Evolutionary conservation across 2,888 invertebrate genomes (phyloP).

Genomic region (Parthenolecanium corni): DNA sequence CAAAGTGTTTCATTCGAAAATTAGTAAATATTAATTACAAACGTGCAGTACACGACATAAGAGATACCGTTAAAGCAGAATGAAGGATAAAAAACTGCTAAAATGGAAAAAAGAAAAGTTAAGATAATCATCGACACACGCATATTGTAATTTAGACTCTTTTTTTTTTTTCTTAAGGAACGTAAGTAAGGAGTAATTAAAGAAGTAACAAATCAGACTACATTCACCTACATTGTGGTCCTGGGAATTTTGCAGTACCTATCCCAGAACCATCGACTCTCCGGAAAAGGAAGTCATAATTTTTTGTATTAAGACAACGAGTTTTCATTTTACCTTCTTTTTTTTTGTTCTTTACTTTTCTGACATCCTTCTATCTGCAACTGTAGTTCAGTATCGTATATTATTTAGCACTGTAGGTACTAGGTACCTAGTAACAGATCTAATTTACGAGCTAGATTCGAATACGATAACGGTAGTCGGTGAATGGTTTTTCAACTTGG

Average conservation of each 20-base stretch:
- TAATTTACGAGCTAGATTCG: background rate
- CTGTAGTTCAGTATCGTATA: background rate
- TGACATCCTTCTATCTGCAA: background rate
- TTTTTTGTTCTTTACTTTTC: background rate
- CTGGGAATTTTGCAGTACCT: slow-evolving; percentile 11
- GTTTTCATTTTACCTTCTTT: background rate
- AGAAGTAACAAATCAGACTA: slow-evolving; percentile 12
- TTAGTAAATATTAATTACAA: slow-evolving; percentile 21
- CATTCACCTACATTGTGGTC: slow-evolving; percentile 5
- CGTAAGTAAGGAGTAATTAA: slow-evolving; percentile 11
- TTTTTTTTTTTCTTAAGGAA: no score
- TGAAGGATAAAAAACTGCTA: background rate
- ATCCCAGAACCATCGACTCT: slow-evolving; percentile 16
- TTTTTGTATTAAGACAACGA: slow-evolving; percentile 14
- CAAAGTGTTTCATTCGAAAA: slow-evolving; percentile 19
- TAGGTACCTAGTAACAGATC: background rate
- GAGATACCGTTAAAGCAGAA: slow-evolving; percentile 16
- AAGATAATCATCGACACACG: background rate
- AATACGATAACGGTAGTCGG: background rate
- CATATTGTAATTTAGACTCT: background rate
- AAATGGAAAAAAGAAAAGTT: background rate
- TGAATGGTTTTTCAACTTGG: no score
- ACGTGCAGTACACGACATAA: background rate
- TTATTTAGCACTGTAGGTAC: background rate
- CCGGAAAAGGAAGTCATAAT: slow-evolving; percentile 27